These are phyloP conservation scores for Nettapus auritus DNA, from an alignment of 2,113 vertebrate genomes.

Conservation along the genomic window DNA sequence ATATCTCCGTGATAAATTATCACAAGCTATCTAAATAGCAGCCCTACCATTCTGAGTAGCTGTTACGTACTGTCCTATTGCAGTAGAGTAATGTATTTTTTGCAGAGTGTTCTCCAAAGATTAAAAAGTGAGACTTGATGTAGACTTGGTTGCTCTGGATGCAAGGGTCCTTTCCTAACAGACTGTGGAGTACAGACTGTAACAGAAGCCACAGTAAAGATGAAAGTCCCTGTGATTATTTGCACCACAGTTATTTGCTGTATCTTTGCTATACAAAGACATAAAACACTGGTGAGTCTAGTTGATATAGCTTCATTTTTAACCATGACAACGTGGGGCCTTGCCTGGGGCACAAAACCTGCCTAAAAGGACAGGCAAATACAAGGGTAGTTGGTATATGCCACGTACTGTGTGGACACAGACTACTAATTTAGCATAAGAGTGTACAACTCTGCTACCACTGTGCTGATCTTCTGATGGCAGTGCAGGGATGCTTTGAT, in stretches of 20 bases:
- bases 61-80: background rate
- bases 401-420: fast-evolving
- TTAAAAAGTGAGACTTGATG: background rate
- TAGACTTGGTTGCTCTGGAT: background rate
- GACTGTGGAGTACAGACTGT: background rate
- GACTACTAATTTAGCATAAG: background rate
- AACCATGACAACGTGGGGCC: background rate
- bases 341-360: background rate
- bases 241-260: background rate
- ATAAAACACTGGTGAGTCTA: background rate
- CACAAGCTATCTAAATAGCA: background rate
- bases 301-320: background rate
- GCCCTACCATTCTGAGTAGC: background rate
- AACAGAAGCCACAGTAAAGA: background rate
- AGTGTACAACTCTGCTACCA: background rate
- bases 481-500: background rate
- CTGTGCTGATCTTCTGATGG: background rate
- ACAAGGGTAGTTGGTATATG: background rate
- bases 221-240: background rate
- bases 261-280: background rate
- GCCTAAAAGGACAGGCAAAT: background rate
- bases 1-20: background rate
- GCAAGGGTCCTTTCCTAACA: background rate
- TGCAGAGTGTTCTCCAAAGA: background rate
- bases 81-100: background rate